A percentile compares a stretch with the other conserved stretches of the same genome.
These are phyloP conservation scores for Lordiphosa clarofinis DNA, from an alignment of 1,140 invertebrate species.

Conservation along the genomic window DNA sequence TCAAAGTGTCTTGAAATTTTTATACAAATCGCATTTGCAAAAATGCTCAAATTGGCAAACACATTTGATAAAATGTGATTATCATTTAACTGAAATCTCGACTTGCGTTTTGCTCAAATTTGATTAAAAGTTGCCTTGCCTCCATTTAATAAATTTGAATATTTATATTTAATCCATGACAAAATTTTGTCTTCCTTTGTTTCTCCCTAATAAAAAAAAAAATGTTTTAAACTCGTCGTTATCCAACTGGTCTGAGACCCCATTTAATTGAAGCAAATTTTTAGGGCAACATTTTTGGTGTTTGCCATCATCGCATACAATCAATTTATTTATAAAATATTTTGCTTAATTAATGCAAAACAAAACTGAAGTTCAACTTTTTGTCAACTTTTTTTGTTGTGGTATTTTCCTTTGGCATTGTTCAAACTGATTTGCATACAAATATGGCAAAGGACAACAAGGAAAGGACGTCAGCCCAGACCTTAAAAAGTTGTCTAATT, in stretches of 20 bases:
- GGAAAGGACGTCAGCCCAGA: slow-evolving; percentile 18
- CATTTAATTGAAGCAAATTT: slow-evolving; percentile 54
- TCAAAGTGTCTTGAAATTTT: too few species aligned
- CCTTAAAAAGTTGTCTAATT: slow-evolving; percentile 21
- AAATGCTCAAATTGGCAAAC: too few species aligned
- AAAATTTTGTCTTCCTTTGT: slow-evolving; percentile 6
- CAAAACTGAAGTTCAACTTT: slow-evolving; percentile 33
- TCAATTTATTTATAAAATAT: slow-evolving; percentile 67
- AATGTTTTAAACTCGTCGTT: slow-evolving; percentile 34
- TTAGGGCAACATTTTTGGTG: slow-evolving; percentile 35
- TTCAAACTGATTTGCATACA: slow-evolving; percentile 50
- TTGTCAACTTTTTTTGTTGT: slow-evolving; percentile 26
- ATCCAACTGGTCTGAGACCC: slow-evolving; percentile 58
- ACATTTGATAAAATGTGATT: too few species aligned
- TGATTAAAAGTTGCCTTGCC: too few species aligned
- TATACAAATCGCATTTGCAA: too few species aligned
- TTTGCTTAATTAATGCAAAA: slow-evolving; percentile 71
- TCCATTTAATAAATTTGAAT: too few species aligned
- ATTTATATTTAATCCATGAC: slow-evolving; percentile 3
- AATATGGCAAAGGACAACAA: background rate
- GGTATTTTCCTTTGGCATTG: slow-evolving; percentile 8
- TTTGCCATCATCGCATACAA: slow-evolving; percentile 40
- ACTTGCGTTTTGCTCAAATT: too few species aligned
- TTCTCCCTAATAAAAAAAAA: slow-evolving; percentile 11
- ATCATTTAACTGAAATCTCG: too few species aligned